These are phyloP conservation scores for Ashinkailepas kermadecensis DNA, from an alignment of 2,888 invertebrate species.

Conservation along the genomic window DNA sequence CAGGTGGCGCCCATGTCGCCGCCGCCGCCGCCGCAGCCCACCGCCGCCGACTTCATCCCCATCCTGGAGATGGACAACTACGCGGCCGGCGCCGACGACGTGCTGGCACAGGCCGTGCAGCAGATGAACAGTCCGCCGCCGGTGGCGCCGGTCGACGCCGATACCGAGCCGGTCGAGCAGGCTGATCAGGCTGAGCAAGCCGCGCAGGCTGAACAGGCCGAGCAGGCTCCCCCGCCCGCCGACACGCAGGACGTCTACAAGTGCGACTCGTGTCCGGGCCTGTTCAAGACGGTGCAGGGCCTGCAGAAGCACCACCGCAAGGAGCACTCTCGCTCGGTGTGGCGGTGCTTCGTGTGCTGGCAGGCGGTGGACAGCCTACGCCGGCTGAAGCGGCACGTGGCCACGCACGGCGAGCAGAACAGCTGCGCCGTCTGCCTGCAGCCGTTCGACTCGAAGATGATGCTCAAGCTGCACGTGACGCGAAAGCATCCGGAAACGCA, in stretches of 20 bases:
- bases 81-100: not conserved
- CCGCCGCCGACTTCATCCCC: not conserved
- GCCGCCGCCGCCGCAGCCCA: not conserved
- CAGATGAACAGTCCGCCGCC: constrained; percentile 16
- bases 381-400: constrained; percentile 16
- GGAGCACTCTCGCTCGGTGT: not conserved
- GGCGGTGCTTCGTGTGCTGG: constrained; percentile 21
- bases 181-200: not conserved
- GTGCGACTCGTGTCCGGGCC: not conserved
- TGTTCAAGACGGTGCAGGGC: not conserved
- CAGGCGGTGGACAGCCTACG: constrained; percentile 12
- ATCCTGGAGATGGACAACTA: not conserved
- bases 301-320: constrained; percentile 12
- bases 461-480: constrained; percentile 1
- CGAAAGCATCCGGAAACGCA: constrained; percentile 4
- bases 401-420: constrained; percentile 15
- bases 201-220: not conserved
- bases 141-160: not conserved
- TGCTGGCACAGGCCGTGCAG: constrained; percentile 7
- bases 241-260: constrained; percentile 5
- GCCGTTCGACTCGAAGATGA: constrained; percentile 3
- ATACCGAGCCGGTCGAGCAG: not conserved
- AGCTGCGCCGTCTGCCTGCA: constrained; percentile 10
- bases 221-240: not conserved
- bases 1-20: not conserved